Conservation (phyloP, 2,113 vertebrate species). For the Pomatostomus ruficeps region DNA sequence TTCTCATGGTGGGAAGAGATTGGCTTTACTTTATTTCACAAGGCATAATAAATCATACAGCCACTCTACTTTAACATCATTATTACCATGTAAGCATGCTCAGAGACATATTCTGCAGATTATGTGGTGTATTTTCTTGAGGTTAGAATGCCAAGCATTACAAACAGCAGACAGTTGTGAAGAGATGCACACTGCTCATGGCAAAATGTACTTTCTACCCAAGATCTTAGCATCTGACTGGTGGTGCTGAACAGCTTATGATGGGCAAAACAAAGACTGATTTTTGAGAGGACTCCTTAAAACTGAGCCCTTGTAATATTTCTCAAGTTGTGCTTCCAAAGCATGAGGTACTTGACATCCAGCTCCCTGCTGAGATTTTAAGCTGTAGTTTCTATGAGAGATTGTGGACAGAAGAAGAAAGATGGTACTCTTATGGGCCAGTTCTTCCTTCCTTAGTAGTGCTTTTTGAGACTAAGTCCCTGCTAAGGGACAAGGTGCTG, state of each 20-base stretch:
- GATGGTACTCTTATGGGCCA: background rate
- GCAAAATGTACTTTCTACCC: background rate
- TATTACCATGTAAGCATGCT: slow-evolving; percentile 59
- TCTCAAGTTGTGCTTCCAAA: background rate
- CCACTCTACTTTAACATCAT: slow-evolving; percentile 45
- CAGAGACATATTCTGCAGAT: slow-evolving; percentile 51
- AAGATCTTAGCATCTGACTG: background rate
- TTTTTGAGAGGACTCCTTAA: background rate
- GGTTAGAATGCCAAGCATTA: slow-evolving; percentile 50
- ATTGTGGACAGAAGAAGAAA: background rate
- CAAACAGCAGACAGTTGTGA: slow-evolving; percentile 38
- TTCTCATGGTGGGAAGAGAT: slow-evolving; percentile 64
- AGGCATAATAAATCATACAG: slow-evolving; percentile 70
- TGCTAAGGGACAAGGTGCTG: background rate
- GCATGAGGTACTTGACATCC: background rate
- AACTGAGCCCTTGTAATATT: background rate
- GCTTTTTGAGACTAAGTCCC: background rate
- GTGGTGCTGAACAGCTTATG: background rate
- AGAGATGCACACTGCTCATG: slow-evolving; percentile 6
- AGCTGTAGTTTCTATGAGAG: background rate
- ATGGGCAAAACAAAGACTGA: background rate
- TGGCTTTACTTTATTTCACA: slow-evolving; percentile 61
- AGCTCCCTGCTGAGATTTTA: background rate
- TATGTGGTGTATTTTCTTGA: slow-evolving; percentile 57
- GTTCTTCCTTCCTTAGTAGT: background rate